A percentile compares a stretch with the other conserved stretches of the same genome.
These are phyloP conservation scores for Pundamilia nyererei DNA, from an alignment of 2,113 vertebrate species.

Conservation along the genomic window DNA sequence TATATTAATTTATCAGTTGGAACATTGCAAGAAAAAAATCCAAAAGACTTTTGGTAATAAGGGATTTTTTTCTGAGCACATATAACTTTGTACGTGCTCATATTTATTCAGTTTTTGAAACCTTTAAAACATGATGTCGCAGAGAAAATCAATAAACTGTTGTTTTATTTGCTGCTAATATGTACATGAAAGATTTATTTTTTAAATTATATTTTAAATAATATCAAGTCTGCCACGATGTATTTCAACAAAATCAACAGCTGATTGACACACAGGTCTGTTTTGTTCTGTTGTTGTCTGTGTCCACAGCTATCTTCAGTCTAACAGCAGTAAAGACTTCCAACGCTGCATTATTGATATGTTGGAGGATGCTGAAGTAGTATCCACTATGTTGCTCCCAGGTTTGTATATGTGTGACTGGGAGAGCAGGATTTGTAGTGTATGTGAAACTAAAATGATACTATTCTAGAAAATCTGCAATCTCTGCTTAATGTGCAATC, in stretches of 20 bases:
- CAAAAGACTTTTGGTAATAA: not conserved
- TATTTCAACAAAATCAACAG: not conserved
- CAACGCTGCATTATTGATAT: conserved; percentile 82
- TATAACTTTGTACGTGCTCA: fast-evolving
- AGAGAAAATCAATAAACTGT: not conserved
- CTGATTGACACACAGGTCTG: not conserved
- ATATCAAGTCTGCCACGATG: not conserved
- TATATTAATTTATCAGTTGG: not conserved
- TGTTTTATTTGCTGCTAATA: not conserved
- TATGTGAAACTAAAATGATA: not conserved
- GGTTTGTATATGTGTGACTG: conserved; percentile 60
- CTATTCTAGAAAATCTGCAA: not conserved
- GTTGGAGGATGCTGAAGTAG: conserved; percentile 83
- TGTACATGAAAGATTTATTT: too few species aligned
- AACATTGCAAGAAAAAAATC: not conserved
- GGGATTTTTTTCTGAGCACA: not conserved
- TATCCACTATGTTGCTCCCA: conserved; percentile 91
- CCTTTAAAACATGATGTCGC: not conserved
- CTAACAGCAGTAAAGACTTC: conserved; percentile 84
- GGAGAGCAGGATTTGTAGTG: not conserved
- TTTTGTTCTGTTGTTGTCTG: not conserved
- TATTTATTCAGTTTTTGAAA: not conserved
- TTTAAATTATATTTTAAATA: fast-evolving
- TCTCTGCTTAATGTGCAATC: not conserved
- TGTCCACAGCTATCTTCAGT: conserved; percentile 82